Evolutionary conservation across 2,113 vertebrate species (phyloP).

Genomic region (Antechinus flavipes): DNA sequence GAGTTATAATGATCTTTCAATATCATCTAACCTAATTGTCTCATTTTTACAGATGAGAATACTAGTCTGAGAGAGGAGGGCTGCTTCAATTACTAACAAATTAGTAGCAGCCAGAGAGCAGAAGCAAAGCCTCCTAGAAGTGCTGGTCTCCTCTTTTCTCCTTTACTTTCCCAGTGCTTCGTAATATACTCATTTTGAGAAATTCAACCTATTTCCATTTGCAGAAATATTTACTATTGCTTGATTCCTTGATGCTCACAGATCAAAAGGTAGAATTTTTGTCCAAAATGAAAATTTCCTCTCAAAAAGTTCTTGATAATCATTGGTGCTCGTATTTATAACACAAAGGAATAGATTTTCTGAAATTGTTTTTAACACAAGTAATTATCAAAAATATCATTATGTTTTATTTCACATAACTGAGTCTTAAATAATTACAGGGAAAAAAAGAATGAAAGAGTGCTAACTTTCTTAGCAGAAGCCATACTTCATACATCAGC

Average conservation of each 20-base stretch:
- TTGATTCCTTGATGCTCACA: not conserved
- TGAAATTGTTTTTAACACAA: not conserved
- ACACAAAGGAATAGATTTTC: not conserved
- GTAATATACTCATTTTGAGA: not conserved
- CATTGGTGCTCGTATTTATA: not conserved
- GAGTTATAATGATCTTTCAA: not conserved
- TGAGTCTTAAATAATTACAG: not conserved
- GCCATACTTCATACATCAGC: not conserved
- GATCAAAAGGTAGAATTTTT: not conserved
- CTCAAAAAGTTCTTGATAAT: not conserved
- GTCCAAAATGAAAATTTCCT: not conserved
- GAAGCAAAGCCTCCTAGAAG: not conserved
- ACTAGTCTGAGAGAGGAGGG: not conserved
- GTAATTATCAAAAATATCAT: not conserved
- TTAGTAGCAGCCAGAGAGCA: not conserved
- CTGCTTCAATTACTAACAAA: not conserved
- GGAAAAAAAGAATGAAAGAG: not conserved
- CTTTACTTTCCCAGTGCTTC: not conserved
- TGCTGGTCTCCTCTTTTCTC: not conserved
- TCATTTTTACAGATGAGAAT: not conserved
- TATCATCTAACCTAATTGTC: not conserved
- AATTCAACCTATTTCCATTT: not conserved
- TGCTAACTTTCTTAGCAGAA: not conserved
- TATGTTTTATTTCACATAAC: not conserved
- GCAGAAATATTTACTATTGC: not conserved